A percentile compares a stretch with the other conserved stretches of the same genome.
Conservation (phyloP, 2,113 vertebrate species). For the Philantomba maxwellii region DNA sequence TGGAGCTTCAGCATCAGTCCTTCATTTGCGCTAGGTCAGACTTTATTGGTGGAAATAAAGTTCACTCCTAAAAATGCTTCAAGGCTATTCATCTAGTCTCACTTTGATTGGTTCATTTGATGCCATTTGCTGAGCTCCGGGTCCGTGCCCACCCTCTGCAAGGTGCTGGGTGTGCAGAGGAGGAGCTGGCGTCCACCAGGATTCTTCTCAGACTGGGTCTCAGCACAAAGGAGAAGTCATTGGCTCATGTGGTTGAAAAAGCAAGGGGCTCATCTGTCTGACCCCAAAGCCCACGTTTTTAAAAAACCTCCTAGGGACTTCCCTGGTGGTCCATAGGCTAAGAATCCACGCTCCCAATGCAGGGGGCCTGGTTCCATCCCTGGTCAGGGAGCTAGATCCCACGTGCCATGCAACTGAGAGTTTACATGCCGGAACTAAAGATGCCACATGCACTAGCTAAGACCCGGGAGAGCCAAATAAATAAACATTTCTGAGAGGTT, state of each 20-base stretch:
- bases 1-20: neutral
- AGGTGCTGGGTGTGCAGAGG: neutral
- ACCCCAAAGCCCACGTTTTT: neutral
- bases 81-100: rapidly evolving
- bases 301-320: neutral
- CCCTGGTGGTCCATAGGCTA: neutral
- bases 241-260: neutral
- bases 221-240: neutral
- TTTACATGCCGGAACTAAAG: neutral
- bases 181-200: neutral
- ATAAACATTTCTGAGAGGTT: too few relatives aligned
- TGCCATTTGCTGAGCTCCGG: rapidly evolving
- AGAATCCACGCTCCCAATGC: neutral
- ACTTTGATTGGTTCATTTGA: neutral
- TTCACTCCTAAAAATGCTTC: neutral
- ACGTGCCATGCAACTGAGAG: rapidly evolving
- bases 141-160: rapidly evolving
- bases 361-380: neutral
- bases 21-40: neutral
- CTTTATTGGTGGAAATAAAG: neutral
- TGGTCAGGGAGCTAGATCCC: neutral
- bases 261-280: neutral
- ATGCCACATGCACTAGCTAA: neutral
- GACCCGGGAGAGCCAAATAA: neutral
- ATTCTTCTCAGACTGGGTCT: neutral